phyloP scores from a whole-genome alignment of 2,888 invertebrate species.

The Gari tellinella region DNA sequence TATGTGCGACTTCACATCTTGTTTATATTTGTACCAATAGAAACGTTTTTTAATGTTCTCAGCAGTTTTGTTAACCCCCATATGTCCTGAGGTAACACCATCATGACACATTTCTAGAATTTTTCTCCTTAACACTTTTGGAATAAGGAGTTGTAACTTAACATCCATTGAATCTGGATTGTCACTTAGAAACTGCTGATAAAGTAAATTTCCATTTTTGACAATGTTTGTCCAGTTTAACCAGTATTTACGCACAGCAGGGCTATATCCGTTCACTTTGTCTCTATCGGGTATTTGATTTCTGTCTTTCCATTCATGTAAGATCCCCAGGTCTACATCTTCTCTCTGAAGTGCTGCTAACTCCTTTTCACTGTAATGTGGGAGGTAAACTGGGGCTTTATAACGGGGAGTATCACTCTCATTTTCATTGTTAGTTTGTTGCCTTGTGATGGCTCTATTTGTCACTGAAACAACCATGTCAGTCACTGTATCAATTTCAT shows the following conservation, averaged over 20 bases:
- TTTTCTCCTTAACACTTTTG: conserved; percentile 6
- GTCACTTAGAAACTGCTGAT: not conserved
- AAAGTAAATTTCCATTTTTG: not conserved
- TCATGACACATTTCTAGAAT: not conserved
- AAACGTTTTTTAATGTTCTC: conserved; percentile 1
- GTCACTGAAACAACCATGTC: not conserved
- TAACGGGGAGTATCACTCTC: not conserved
- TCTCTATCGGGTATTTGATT: not conserved
- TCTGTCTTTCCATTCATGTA: conserved; percentile 13
- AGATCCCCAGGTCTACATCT: conserved; percentile 8
- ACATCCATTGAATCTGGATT: too few species aligned
- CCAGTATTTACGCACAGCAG: conserved; percentile 13
- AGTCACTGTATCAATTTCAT: not conserved
- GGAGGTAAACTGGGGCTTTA: not conserved
- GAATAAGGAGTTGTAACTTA: conserved; percentile 6
- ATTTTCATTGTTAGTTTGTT: not conserved
- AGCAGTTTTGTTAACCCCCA: conserved; percentile 9
- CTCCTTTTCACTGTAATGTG: not conserved
- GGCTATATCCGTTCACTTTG: not conserved
- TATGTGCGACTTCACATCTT: not conserved
- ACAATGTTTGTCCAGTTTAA: conserved; percentile 12
- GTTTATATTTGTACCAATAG: conserved; percentile 20
- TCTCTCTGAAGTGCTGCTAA: not conserved
- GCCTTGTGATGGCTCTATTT: conserved; percentile 10
- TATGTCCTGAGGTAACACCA: conserved; percentile 7